These are phyloP conservation scores for Bedellia somnulentella DNA, from an alignment of 2,888 invertebrate genomes.

Conservation along the genomic window DNA sequence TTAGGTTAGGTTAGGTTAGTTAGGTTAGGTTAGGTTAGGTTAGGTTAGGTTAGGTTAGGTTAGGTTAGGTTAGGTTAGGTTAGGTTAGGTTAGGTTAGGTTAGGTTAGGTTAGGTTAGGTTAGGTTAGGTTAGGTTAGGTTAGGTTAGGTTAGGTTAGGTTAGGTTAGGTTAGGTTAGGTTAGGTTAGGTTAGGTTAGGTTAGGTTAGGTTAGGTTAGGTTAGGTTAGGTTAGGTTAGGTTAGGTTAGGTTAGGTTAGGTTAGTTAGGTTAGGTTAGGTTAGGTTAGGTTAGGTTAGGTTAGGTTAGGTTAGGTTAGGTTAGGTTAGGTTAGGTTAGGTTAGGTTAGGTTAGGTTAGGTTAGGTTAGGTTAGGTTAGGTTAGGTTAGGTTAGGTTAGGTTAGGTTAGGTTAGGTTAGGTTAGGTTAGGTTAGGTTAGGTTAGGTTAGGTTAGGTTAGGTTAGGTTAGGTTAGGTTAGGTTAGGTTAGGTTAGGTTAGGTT, in stretches of 20 bases:
- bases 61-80: constrained; percentile 8
- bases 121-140: constrained; percentile 5
- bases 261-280: constrained; percentile 2
- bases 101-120: constrained; percentile 6
- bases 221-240: constrained; percentile 5
- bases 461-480: constrained; percentile 7
- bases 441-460: constrained; percentile 7
- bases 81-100: constrained; percentile 7
- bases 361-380: constrained; percentile 5
- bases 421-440: constrained; percentile 7
- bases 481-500: constrained; percentile 7
- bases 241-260: constrained; percentile 5
- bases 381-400: constrained; percentile 7
- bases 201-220: constrained; percentile 5
- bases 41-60: constrained; percentile 7
- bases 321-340: constrained; percentile 4
- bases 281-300: constrained; percentile 4
- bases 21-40: constrained; percentile 7
- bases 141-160: constrained; percentile 5
- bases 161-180: constrained; percentile 5
- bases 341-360: constrained; percentile 4
- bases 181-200: constrained; percentile 5
- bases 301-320: constrained; percentile 4
- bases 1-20: constrained; percentile 7
- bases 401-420: constrained; percentile 7